Conservation (phyloP, 2,888 invertebrate genomes). For the Coelinius sp. region DNA sequence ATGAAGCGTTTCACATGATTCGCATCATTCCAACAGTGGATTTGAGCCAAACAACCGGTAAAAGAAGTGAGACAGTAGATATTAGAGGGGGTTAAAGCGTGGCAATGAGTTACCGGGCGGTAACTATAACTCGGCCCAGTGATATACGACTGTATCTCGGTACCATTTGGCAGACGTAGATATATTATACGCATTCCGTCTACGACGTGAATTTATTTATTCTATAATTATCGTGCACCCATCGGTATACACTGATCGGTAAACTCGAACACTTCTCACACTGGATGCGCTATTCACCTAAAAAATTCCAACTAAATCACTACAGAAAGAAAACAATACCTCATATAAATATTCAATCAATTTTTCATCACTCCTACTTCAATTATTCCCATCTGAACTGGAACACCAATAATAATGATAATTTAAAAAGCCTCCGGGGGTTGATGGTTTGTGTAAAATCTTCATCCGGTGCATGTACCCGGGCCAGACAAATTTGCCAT, state of each 20-base stretch:
- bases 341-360: neutral
- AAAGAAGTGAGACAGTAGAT: constrained; percentile 33
- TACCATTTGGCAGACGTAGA: constrained; percentile 71
- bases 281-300: neutral
- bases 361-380: neutral
- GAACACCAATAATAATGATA: neutral
- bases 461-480: neutral
- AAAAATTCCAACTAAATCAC: neutral
- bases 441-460: constrained; percentile 8
- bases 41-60: constrained; percentile 62
- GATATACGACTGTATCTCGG: constrained; percentile 70
- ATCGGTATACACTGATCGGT: constrained; percentile 59
- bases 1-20: constrained; percentile 1
- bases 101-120: constrained; percentile 69
- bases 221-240: constrained; percentile 69
- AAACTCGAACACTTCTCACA: constrained; percentile 45
- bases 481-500: constrained; percentile 24
- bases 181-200: constrained; percentile 69
- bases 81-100: constrained; percentile 40
- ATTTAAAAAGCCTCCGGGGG: neutral
- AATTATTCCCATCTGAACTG: neutral
- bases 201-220: constrained; percentile 70
- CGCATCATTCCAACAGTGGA: constrained; percentile 53
- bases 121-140: constrained; percentile 68
- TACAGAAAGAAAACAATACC: neutral